Percentiles rank a stretch among this genome's conserved stretches.
Evolutionary conservation across 2,113 vertebrate species (phyloP).

Genomic region (Lates calcarifer): DNA sequence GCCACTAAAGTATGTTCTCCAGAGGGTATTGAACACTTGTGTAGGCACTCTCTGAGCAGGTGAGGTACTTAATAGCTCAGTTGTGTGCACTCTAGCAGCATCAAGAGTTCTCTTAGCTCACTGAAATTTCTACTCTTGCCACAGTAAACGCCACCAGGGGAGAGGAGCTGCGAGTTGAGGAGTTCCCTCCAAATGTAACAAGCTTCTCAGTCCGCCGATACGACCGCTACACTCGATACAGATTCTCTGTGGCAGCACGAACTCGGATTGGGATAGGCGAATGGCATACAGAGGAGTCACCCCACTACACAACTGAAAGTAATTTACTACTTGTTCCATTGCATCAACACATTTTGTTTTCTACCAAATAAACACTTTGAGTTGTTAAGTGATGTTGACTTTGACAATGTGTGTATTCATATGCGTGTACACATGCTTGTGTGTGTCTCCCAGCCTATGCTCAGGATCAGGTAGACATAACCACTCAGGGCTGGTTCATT

Average conservation of each 20-base stretch:
- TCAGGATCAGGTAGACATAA: conserved; percentile 93
- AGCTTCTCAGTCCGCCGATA: conserved; percentile 90
- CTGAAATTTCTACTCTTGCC: conserved; percentile 22
- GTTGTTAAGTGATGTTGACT: background rate
- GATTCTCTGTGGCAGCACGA: conserved; percentile 89
- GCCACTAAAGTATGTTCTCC: conserved; percentile 25
- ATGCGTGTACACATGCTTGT: background rate
- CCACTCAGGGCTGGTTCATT: conserved; percentile 99
- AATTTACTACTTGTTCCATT: conserved; percentile 40
- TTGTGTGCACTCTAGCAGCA: conserved; percentile 23
- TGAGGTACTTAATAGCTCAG: conserved; percentile 34
- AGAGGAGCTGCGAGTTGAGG: conserved; percentile 85
- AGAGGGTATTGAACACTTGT: conserved; percentile 51
- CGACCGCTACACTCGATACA: conserved; percentile 94
- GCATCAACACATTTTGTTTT: background rate
- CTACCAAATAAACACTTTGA: background rate
- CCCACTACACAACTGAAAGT: conserved; percentile 93
- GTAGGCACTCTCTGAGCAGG: conserved; percentile 17
- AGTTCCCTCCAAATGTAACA: conserved; percentile 91
- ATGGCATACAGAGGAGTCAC: conserved; percentile 88
- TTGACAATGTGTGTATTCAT: background rate
- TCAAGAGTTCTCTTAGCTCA: conserved; percentile 13
- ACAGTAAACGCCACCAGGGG: conserved; percentile 91
- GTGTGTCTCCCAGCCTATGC: conserved; percentile 70
- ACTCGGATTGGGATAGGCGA: conserved; percentile 91